These are phyloP conservation scores for Dilophus febrilis DNA, from an alignment of 2,888 invertebrate genomes.

Conservation along the genomic window DNA sequence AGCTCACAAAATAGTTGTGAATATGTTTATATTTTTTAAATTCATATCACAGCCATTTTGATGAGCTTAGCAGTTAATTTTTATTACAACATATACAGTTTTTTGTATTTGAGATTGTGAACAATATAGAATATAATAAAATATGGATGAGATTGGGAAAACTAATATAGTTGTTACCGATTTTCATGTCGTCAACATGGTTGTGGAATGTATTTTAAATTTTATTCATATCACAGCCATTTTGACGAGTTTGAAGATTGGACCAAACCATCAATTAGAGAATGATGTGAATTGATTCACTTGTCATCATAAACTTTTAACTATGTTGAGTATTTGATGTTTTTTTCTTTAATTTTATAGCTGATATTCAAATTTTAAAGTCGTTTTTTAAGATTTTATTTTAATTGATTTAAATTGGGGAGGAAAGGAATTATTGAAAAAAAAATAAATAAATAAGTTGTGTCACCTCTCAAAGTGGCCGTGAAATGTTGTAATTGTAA, in stretches of 20 bases:
- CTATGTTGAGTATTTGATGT: no score
- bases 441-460: conserved; percentile 20
- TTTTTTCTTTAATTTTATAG: no score
- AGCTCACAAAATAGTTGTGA: conserved; percentile 30
- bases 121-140: no score
- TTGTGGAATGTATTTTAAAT: conserved; percentile 21
- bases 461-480: conserved; percentile 73
- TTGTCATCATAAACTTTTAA: no score
- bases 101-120: no score
- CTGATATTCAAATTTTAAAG: no score
- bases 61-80: conserved; percentile 25
- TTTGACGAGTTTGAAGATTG: conserved; percentile 30
- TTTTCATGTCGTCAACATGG: conserved; percentile 27
- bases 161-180: neutral
- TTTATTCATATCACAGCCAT: conserved; percentile 29
- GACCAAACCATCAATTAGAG: no score
- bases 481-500: conserved; percentile 53
- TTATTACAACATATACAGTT: neutral
- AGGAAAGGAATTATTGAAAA: conserved; percentile 8
- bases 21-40: conserved; percentile 19
- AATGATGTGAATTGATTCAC: no score
- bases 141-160: neutral
- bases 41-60: conserved; percentile 32
- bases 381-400: no score
- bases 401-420: neutral